A percentile compares a stretch with the other conserved stretches of the same genome.
Evolutionary conservation across 2,113 vertebrate species (phyloP).

Genomic region (Gorilla gorilla): DNA sequence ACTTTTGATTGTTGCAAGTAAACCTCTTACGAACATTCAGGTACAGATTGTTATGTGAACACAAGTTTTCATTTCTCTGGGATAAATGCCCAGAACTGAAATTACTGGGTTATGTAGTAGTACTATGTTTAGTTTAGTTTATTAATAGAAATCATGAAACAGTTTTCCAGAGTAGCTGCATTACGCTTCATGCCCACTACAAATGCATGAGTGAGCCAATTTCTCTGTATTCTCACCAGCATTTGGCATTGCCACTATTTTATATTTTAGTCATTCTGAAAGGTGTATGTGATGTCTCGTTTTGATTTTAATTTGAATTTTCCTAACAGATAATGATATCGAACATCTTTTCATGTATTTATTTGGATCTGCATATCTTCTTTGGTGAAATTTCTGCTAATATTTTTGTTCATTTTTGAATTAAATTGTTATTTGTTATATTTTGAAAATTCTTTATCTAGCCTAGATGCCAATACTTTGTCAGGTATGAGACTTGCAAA

Average conservation of each 20-base stretch:
- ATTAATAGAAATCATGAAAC: neutral
- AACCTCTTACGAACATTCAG: neutral
- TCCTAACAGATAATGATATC: neutral
- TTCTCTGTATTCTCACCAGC: neutral
- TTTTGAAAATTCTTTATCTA: neutral
- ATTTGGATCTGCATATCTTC: neutral
- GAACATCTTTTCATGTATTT: neutral
- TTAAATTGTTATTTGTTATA: neutral
- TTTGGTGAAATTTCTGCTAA: neutral
- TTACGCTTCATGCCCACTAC: neutral
- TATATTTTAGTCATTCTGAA: neutral
- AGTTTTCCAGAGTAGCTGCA: neutral
- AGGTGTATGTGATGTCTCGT: neutral
- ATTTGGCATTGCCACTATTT: neutral
- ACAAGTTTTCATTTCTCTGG: neutral
- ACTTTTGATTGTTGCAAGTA: neutral
- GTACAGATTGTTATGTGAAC: neutral
- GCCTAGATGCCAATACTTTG: neutral
- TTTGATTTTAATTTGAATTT: neutral
- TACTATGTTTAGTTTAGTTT: neutral
- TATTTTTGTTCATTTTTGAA: neutral
- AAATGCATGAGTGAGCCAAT: neutral
- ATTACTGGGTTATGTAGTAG: neutral
- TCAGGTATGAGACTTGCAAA: neutral
- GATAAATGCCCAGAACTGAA: neutral